Base-by-base conservation (phyloP, 2,888 invertebrate genomes). In the Aricia artaxerxes region DNA sequence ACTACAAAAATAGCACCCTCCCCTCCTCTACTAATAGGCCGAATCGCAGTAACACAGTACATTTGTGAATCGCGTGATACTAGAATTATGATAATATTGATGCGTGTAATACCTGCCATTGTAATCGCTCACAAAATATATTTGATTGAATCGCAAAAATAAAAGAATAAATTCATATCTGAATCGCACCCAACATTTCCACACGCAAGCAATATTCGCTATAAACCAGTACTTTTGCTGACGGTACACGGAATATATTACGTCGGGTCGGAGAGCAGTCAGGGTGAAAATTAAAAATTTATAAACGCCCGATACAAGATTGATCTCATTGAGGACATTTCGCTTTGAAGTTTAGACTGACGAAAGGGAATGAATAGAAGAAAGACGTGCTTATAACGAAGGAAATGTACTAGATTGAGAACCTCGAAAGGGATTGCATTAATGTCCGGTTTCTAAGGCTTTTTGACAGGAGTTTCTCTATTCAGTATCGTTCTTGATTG, bases 231-330 rank as follows among this genome's bases (percentile, higher is more conserved):
- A 64, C 64, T 9, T 69, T 69, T 69, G 69, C 69, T 69, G 69
- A 69, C 69, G 69, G 16, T 69, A 69, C 35, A 64, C 64, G 40
- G 79, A 78, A 79, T 78, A 80, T 78, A 80, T 73, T 79, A 79
- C 77, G 79, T 44, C 73, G 53, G 61, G 78, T 79, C 53, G 80
- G 78, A 57, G 81, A 49, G 78, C 82, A 81, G 77, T 81, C 81
- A 82, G 78, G 80, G 73, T 44, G 80, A 82, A 82, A 83, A 83
- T 83, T 82, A 83, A 80, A 82, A 82, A 82, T 81, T 80, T 81
- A 79, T 73, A 80, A 44, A 77, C 78, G 76, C 78, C 77, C 60
- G 77, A 79, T 73, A 73, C 57, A 73, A n/a, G 57, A 44, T 57
- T 13, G 57, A 76, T 76, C 53, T 35, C 53, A 57, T 76, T 35